Evolutionary conservation across 92 coral and sea anemone species (phyloP), one percentile per base, ranked within the genome.

Genomic region (Epizoanthus fatuus): DNA sequence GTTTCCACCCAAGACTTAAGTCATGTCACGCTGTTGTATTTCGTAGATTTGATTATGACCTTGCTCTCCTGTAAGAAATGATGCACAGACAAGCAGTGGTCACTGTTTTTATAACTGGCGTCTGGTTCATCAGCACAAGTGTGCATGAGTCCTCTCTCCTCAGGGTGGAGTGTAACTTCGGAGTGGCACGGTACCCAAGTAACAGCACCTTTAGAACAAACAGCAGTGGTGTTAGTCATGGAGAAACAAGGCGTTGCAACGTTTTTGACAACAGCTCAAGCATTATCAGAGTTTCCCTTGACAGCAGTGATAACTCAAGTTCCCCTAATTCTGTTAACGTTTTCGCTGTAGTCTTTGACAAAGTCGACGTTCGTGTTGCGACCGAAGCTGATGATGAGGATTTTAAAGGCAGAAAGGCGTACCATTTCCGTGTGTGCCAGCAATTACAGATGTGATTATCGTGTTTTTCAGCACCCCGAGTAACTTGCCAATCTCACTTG

Each of bases 131-230:
- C 20, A 35, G 47, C 37, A 20, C 42, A 13, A 62, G 5, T 20
- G 42, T 63, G 15, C 40, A 37, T 68, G 86, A 78, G 69, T 53
- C 78, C 56, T 51, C 53, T 68, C 86, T 16, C 72, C 69, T 69
- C 45, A 53, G 84, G 45, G 98, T 91, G 32, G n/a, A 38, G 7
- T 95, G 92, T 87, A 93, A 89, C 83, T 95, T 86, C 75, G 93
- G 96, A 59, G 45, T 9, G 4, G 20, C 86, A 9, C 37, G 55
- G 47, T 73, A 81, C 35, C 8, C 29, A 11, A 69, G 40, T 45
- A 81, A 75, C 60, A 63, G 49, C 19, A 40, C 54, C 15, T 87
- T 66, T 55, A 69, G 37, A 3, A 79, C 88, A 1, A 60, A 81
- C 53, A 93, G 96, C 9, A 78, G 83, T 1, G 71, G 90, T 49